Conservation (phyloP, 2,113 vertebrate genomes). For the Plecotus auritus region DNA sequence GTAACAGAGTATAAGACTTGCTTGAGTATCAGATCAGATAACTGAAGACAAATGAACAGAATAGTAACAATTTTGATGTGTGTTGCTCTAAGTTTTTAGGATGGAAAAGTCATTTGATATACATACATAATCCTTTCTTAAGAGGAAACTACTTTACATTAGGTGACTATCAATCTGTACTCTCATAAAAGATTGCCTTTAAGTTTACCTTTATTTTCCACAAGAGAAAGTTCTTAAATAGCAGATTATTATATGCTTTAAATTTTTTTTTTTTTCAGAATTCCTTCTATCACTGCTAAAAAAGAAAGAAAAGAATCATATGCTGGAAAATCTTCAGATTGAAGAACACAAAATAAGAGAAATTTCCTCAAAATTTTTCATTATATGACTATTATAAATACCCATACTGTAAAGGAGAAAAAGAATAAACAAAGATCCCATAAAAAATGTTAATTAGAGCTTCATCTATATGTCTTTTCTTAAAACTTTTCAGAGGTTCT, state of each 20-base stretch:
- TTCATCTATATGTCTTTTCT: neutral
- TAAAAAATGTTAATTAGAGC: neutral
- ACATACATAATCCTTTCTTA: neutral
- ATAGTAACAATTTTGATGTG: neutral
- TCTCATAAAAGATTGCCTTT: neutral
- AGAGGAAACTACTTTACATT: neutral
- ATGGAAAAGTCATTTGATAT: neutral
- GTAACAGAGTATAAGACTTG: neutral
- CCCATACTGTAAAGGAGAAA: neutral
- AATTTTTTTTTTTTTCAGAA: neutral
- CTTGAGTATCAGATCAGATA: neutral
- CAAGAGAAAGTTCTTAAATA: neutral
- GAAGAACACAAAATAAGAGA: neutral
- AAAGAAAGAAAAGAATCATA: neutral
- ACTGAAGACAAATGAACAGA: neutral
- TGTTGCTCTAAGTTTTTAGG: neutral
- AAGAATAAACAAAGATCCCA: neutral
- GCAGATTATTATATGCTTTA: neutral
- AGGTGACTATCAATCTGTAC: neutral
- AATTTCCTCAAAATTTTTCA: neutral
- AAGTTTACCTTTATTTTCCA: conserved; percentile 24
- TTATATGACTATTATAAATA: neutral
- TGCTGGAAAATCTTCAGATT: neutral
- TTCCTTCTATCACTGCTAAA: neutral
- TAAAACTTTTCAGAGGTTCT: neutral